Evolutionary conservation across 2,797 vertebrate genomes (phyloP), one percentile per base, ranked within the genome.

Genomic region (Platalea minor): DNA sequence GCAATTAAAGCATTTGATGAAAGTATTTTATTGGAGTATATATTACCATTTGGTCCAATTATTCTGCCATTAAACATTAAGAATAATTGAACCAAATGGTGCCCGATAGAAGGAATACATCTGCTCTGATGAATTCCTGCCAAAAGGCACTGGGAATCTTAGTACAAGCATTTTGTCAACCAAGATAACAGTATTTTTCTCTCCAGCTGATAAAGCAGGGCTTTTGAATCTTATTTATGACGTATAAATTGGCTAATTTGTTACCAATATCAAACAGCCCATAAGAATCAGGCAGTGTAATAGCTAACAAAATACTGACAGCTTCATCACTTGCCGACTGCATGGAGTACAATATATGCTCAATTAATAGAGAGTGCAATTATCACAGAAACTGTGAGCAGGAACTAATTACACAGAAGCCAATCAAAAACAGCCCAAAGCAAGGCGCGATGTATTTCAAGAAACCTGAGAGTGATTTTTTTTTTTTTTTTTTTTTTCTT

Each of bases 51-150:
- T 96, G n/a, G 54, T 91, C 89, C 96, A 97, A 96, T 97, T 95
- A 98, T 96, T 89, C 86, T 96, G 91, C 89, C 93, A 91, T 96
- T 98, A 96, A 97, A 96, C 91, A 96, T 94, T 97, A 96, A 95
- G 73, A 97, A 97, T 93, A 89, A 96, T 97, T 96, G 96, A 97
- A 94, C 84, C 89, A 96, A 97, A 96, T 94, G 82, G 85, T 94
- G 89, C 90, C 57, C 83, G 79, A 95, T 93, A 96, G 95, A 96
- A 97, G 93, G 56, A 95, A 77, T 95, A 73, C 89, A 94, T 97
- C 94, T 97, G 96, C 72, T 94, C 41, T 89, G 79, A 97, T 96
- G 92, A 96, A 81, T 93, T 95, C 88, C 89, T 95, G 96, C 95
- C 94, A 97, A 90, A 96, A 96, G 91, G 73, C 93, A 94, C 85